phyloP scores from a whole-genome alignment of 92 coral and sea anemone genomes.

The Pocillopora grandis region DNA sequence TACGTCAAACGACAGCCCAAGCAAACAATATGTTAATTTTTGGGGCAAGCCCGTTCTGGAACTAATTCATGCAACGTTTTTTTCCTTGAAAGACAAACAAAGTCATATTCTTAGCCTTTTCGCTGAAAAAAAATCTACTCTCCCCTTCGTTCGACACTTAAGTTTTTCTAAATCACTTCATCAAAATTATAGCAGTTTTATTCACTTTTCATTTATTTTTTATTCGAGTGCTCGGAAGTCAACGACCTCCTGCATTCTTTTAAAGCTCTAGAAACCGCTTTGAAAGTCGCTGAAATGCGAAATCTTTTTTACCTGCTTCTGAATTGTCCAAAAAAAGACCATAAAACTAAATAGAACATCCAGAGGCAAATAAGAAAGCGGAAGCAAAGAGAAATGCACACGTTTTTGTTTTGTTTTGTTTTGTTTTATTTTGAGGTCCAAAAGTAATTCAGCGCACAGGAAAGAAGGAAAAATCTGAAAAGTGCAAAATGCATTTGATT shows the following conservation, averaged over 20 bases:
- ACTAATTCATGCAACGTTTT: too few relatives aligned
- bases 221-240: conserved; percentile 26
- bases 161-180: too few relatives aligned
- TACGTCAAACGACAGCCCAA: conserved; percentile 5
- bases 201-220: not conserved
- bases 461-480: not conserved
- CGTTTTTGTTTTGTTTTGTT: too few relatives aligned
- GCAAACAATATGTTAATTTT: conserved; percentile 1
- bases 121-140: not conserved
- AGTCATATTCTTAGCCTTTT: not conserved
- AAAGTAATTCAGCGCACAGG: not conserved
- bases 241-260: conserved; percentile 4
- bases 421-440: not conserved
- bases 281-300: not conserved
- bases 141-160: too few relatives aligned
- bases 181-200: not conserved
- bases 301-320: not conserved
- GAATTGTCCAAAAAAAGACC: not conserved
- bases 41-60: conserved; percentile 41
- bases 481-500: too few relatives aligned
- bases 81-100: not conserved
- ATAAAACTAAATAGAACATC: not conserved
- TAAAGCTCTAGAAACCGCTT: not conserved
- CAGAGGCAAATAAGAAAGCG: not conserved
- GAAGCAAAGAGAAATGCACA: not conserved